These are phyloP conservation scores for Fistularia commersonii DNA, from an alignment of 2,797 vertebrate species.

Conservation along the genomic window DNA sequence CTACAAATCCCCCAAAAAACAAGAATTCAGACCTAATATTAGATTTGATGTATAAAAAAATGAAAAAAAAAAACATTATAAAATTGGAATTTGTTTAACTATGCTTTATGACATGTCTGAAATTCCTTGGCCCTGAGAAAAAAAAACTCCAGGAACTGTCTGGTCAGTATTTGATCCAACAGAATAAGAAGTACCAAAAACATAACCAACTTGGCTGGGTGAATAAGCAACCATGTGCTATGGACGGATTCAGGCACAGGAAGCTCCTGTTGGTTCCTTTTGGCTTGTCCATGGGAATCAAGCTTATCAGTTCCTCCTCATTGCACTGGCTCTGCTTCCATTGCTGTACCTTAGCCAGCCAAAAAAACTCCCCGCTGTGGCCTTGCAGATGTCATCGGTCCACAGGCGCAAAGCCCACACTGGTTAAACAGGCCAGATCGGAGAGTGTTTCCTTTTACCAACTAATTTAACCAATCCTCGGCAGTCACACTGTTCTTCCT, in stretches of 20 bases:
- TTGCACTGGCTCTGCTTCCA: slow-evolving; percentile 26
- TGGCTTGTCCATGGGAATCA: slow-evolving; percentile 9
- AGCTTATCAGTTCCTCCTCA: slow-evolving; percentile 51
- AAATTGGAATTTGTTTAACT: too few relatives aligned
- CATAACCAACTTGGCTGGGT: not conserved
- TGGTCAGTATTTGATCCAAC: too few relatives aligned
- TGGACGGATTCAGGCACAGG: slow-evolving; percentile 6
- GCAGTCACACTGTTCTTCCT: slow-evolving; percentile 34
- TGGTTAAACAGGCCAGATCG: slow-evolving; percentile 32
- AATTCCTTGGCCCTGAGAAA: too few relatives aligned
- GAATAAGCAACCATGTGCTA: slow-evolving; percentile 20
- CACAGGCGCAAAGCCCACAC: slow-evolving; percentile 19
- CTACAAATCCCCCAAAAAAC: too few relatives aligned
- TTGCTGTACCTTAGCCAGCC: slow-evolving; percentile 29
- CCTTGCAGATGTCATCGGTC: slow-evolving; percentile 35
- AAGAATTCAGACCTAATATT: too few relatives aligned
- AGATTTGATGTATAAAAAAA: too few relatives aligned
- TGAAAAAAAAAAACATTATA: too few relatives aligned
- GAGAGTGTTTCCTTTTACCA: slow-evolving; percentile 37
- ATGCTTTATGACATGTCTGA: too few relatives aligned
- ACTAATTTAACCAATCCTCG: slow-evolving; percentile 13
- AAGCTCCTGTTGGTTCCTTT: slow-evolving; percentile 17
- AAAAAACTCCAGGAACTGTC: not conserved
- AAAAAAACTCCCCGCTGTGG: slow-evolving; percentile 19
- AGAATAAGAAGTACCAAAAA: not conserved